Conservation (phyloP, 35 echinoderm and acorn worm genomes). For the Ophioderma brevispina region DNA sequence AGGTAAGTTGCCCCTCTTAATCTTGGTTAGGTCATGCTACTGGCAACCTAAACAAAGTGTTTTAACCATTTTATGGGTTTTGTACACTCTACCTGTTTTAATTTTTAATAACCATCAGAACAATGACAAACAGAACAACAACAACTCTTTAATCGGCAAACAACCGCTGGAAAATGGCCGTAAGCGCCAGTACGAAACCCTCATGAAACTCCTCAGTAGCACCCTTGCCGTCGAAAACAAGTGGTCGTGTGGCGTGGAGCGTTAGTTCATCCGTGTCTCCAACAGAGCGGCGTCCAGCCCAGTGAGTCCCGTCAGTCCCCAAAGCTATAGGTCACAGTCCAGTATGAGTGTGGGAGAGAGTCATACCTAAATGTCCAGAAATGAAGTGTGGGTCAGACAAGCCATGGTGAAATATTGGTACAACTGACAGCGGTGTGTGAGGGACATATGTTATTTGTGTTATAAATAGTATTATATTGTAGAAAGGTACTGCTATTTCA, state of each 20-base stretch:
- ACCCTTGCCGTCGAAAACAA: slow-evolving; percentile 77
- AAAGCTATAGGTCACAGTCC: slow-evolving; percentile 68
- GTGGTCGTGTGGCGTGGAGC: slow-evolving; percentile 89
- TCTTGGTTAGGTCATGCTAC: no score
- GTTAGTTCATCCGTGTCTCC: slow-evolving; percentile 88
- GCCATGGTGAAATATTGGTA: slow-evolving; percentile 97
- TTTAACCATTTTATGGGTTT: no score
- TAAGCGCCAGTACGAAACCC: slow-evolving; percentile 88
- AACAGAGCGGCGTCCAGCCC: slow-evolving; percentile 89
- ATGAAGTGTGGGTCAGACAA: slow-evolving; percentile 92
- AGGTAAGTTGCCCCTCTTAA: no score
- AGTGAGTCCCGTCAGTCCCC: slow-evolving; percentile 80
- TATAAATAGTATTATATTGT: no score
- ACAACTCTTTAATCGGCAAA: slow-evolving; percentile 79
- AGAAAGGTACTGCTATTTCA: no score
- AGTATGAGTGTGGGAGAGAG: slow-evolving; percentile 61
- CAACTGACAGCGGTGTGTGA: no score
- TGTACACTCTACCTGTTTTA: background rate
- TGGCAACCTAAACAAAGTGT: no score
- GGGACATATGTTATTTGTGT: no score
- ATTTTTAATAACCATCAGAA: slow-evolving; percentile 25
- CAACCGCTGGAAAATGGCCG: slow-evolving; percentile 82
- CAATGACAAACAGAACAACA: slow-evolving; percentile 98
- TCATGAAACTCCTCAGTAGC: slow-evolving; percentile 77
- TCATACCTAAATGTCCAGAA: slow-evolving; percentile 87